Evolutionary conservation across 2,888 invertebrate genomes (phyloP), one percentile per base, ranked within the genome.

Genomic region (Furcula furcula): DNA sequence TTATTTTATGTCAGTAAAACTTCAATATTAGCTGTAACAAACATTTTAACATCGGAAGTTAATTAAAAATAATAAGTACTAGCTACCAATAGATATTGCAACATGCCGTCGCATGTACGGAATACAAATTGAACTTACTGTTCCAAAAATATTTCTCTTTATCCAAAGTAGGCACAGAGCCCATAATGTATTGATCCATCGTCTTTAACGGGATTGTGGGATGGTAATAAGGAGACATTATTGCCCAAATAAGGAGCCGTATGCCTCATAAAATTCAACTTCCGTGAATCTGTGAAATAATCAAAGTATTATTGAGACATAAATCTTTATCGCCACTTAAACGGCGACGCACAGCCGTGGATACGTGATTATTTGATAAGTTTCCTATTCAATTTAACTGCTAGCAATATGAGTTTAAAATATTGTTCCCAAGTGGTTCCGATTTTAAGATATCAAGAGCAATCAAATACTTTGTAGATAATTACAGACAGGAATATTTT

Each of bases 271-370:
- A 84, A 85, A 74, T 65, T 75, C 73, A 71, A 81, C 73, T 77
- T 77, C 71, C 74, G 68, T 64, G 76, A 84, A 84, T 82, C 81
- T 80, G 73, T 75, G 77, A 79, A 76, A 81, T 83, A 79, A 82
- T 82, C 81, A 81, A 80, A 83, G 79, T 77, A 78, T 84, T 83
- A 84, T 84, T 77, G 79, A 68, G 67, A 64, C 66, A 76, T 85
- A 84, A 85, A 83, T 85, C 81, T 81, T 79, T 84, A 84, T 82
- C 76, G 58, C 63, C 65, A 58, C 70, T 71, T 14, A n/a, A 43
- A 42, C 48, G 57, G 48, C 51, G 49, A 51, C 55, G 55, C 64
- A 67, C 70, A 63, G 60, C 52, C 50, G 53, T 53, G 69, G 69
- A 71, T 75, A 73, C 67, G 77, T 75, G 79, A 82, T 82, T 77